Evolutionary conservation across 2,113 vertebrate genomes (phyloP), one percentile per base, ranked within the genome.

Genomic region (Indri indri): DNA sequence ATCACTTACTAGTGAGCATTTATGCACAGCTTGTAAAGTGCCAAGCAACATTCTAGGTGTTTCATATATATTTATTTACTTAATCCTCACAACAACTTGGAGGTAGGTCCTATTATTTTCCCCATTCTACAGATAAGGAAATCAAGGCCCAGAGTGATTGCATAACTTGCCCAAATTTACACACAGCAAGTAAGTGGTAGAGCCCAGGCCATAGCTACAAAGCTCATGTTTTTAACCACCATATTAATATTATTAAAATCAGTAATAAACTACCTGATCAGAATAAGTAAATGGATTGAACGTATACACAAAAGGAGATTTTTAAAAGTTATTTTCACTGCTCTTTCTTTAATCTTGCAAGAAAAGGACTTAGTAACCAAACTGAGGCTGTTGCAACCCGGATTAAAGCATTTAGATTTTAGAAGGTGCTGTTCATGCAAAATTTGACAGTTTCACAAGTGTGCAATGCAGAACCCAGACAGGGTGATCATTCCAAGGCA

Each of bases 221-320:
- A 94, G 30, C 5, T 8, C 22, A 50, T 76, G n/a, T 88, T 82
- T 90, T 92, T 79, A 83, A 91, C n/a, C 12, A 89, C 20, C 42
- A n/a, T 66, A 34, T 63, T 91, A 94, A 63, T 68, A 89, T 94
- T 82, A 89, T 65, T 83, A 13, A 97, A 92, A 37, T 50, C 3
- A 57, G 37, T 59, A 89, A 71, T 94, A 87, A 86, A 30, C 63
- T 80, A 73, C 23, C 40, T 73, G 5, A 89, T 57, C 11, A 23
- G 13, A 25, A 86, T 71, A 93, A 88, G 42, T 61, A 95, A 93
- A 20, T 61, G 20, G 27, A 57, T 83, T 95, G 30, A 6, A 81
- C 61, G 70, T 71, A 11, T 68, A 86, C 25, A 52, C 57, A 71
- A 76, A 91, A 59, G 34, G 34, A 63, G 45, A 73, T 11, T 0